These are phyloP conservation scores for Agrilus mali DNA, from an alignment of 2,888 invertebrate species.

Conservation along the genomic window DNA sequence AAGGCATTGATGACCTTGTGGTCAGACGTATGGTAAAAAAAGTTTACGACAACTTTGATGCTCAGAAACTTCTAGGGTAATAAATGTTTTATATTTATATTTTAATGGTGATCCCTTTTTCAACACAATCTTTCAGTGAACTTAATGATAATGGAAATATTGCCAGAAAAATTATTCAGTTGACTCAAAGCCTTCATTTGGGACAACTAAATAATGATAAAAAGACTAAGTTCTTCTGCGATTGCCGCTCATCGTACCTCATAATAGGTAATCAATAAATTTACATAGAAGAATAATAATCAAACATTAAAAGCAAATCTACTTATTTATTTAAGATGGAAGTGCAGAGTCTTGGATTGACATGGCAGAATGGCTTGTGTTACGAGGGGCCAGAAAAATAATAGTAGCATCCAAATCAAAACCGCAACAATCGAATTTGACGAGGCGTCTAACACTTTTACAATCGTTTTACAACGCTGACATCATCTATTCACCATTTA, in stretches of 20 bases:
- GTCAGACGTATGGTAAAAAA: slow-evolving; percentile 56
- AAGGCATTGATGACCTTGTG: slow-evolving; percentile 50
- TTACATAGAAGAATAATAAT: no score
- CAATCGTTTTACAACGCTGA: slow-evolving; percentile 25
- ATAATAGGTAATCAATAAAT: slow-evolving; percentile 24
- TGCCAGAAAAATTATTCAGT: slow-evolving; percentile 27
- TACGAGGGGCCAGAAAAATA: slow-evolving; percentile 68
- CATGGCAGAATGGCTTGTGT: slow-evolving; percentile 71
- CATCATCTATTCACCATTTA: slow-evolving; percentile 23
- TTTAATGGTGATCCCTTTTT: not conserved
- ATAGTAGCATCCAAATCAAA: slow-evolving; percentile 68
- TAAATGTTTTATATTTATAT: slow-evolving; percentile 10
- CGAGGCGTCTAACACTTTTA: slow-evolving; percentile 25
- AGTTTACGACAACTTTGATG: slow-evolving; percentile 48
- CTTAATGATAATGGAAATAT: slow-evolving; percentile 22
- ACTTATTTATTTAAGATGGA: slow-evolving; percentile 24
- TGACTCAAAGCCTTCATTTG: slow-evolving; percentile 22
- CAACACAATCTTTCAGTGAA: slow-evolving; percentile 13
- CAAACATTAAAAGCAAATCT: no score
- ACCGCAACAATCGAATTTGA: slow-evolving; percentile 56
- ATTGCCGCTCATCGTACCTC: slow-evolving; percentile 25
- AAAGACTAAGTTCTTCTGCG: slow-evolving; percentile 27
- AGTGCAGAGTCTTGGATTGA: slow-evolving; percentile 28
- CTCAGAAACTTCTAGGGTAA: slow-evolving; percentile 55
- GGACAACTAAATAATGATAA: slow-evolving; percentile 27